Percentiles rank a stretch among this genome's conserved stretches.
These are phyloP conservation scores for Cirrhinus molitorella DNA, from an alignment of 2,797 vertebrate genomes.

Conservation along the genomic window DNA sequence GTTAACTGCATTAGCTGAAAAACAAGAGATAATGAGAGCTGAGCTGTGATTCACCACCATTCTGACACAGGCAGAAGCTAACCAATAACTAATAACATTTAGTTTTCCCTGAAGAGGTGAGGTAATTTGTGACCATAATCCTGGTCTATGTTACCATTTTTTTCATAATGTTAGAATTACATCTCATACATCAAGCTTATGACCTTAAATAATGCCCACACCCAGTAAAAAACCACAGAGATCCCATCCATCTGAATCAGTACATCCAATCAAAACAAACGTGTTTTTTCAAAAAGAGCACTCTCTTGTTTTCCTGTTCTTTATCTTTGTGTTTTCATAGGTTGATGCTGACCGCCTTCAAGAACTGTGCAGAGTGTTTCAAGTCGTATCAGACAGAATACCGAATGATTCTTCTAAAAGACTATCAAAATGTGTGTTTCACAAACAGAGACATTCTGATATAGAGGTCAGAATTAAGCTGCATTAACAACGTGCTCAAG, in stretches of 20 bases:
- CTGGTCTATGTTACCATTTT: background rate
- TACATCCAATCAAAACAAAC: background rate
- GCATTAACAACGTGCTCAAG: background rate
- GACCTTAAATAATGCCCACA: background rate
- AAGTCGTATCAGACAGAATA: background rate
- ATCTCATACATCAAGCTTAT: background rate
- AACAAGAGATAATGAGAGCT: slow-evolving; percentile 18
- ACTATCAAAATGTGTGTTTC: background rate
- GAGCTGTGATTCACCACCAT: slow-evolving; percentile 6
- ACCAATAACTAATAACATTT: background rate
- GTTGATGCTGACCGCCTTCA: background rate
- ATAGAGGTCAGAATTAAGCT: background rate
- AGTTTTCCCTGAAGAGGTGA: background rate
- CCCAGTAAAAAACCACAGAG: background rate
- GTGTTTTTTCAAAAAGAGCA: background rate
- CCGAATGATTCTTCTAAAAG: background rate
- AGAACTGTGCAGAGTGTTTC: background rate
- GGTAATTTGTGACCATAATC: background rate
- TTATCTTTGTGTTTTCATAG: slow-evolving; percentile 3
- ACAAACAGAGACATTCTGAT: background rate
- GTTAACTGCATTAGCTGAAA: slow-evolving; percentile 10
- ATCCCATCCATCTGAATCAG: background rate
- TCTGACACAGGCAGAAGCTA: background rate
- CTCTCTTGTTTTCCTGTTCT: background rate
- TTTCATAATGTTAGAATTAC: slow-evolving; percentile 10